Conservation (phyloP, 2,797 vertebrate genomes). For the Schizopygopsis pylzovi region DNA sequence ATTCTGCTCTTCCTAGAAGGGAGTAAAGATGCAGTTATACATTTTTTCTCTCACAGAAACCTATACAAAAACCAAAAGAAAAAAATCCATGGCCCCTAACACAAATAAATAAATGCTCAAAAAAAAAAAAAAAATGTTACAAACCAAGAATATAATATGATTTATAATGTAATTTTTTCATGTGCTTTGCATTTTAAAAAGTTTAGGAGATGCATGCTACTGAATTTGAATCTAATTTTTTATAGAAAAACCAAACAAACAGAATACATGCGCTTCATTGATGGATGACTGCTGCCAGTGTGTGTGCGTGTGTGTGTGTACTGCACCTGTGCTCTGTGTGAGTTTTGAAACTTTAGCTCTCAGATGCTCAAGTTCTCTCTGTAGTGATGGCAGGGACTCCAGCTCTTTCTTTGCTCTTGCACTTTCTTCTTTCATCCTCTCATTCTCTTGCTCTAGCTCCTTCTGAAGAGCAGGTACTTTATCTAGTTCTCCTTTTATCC, state of each 20-base stretch:
- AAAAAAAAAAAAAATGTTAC: too few relatives aligned
- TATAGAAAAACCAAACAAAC: neutral
- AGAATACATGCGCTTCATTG: neutral
- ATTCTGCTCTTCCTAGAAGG: conserved; percentile 51
- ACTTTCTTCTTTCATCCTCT: conserved; percentile 83
- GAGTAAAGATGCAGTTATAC: neutral
- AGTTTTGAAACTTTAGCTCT: conserved; percentile 66
- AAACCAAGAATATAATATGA: neutral
- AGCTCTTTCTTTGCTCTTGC: conserved; percentile 79
- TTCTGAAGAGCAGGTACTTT: conserved; percentile 74
- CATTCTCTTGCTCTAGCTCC: conserved; percentile 78
- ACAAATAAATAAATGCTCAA: neutral
- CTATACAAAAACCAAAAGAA: neutral
- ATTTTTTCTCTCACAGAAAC: neutral
- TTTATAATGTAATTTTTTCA: neutral
- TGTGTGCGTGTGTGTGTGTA: neutral
- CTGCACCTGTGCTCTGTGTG: conserved; percentile 53
- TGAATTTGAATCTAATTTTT: neutral
- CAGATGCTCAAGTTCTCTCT: conserved; percentile 81
- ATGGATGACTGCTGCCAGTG: neutral
- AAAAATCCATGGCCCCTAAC: neutral
- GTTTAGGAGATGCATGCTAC: neutral
- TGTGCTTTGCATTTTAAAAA: neutral
- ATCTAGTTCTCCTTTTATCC: conserved; percentile 78
- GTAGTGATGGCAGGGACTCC: conserved; percentile 75